Percentiles rank a stretch among this genome's conserved stretches.
These are phyloP conservation scores for Eupeodes latifasciatus DNA, from an alignment of 2,888 invertebrate genomes.

Conservation along the genomic window DNA sequence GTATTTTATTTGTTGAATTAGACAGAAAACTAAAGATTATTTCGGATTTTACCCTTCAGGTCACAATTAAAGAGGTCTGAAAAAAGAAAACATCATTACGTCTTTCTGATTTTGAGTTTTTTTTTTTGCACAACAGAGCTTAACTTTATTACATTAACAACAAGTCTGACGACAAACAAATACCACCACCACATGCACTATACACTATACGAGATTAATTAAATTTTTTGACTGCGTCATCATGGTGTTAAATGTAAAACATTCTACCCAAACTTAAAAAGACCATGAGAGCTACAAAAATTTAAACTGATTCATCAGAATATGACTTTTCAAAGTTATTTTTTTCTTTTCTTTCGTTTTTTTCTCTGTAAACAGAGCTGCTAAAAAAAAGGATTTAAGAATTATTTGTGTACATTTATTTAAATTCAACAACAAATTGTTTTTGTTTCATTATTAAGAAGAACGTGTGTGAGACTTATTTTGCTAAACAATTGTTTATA, in stretches of 20 bases:
- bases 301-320: constrained; percentile 9
- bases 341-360: background rate
- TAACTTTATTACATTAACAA: background rate
- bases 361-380: background rate
- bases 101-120: constrained; percentile 2
- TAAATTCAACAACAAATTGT: background rate
- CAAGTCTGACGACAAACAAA: background rate
- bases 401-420: background rate
- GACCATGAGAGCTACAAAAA: background rate
- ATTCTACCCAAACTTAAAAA: background rate
- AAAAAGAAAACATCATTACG: background rate
- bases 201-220: constrained; percentile 9
- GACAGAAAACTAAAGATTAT: constrained; percentile 41
- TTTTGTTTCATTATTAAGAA: background rate
- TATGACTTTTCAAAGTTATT: constrained; percentile 12
- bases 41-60: constrained; percentile 44
- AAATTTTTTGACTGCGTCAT: constrained; percentile 26
- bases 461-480: background rate
- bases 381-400: background rate
- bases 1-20: constrained; percentile 25
- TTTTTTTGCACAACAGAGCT: background rate
- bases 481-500: constrained; percentile 8
- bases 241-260: background rate
- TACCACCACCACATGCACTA: background rate
- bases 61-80: constrained; percentile 46